Evolutionary conservation across 2,888 invertebrate species (phyloP), one percentile per base, ranked within the genome.

Genomic region (Acanthosoma haemorrhoidale): DNA sequence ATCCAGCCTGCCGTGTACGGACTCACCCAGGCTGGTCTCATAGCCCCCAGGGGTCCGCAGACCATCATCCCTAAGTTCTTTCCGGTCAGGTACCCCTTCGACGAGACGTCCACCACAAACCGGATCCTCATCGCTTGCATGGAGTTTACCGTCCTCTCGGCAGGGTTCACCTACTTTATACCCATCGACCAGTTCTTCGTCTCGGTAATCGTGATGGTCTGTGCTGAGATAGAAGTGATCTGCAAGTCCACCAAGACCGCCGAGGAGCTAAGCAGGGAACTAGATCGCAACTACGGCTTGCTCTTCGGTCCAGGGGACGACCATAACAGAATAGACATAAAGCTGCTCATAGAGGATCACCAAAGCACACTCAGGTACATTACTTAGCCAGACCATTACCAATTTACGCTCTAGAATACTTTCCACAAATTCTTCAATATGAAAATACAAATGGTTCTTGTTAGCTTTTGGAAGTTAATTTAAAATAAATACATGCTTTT

Each of bases 141-240:
- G 32, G 67, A 67, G 21, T 67, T 67, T 15, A 67, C 43, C 18
- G 67, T 67, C 3, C 31, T 67, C 11, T 43, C 67, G 13, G 67
- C 67, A 15, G 67, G 67, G 9, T 67, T 67, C n/a, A 67, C 43
- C 13, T 67, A 67, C 31, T 67, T 67, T 25, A 67, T 67, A 11
- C 67, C 67, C 6, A 67, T 67, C 11, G 67, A 67, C 13, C 67
- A 67, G 36, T 67, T 67, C n/a, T 51, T 67, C 34, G 67, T 67
- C 32, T 67, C 67, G 1, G 67, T 67, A 21, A 67, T 67, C n/a
- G 25, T 67, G 6, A 67, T 67, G 67, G 13, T 67, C 6, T 67
- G 67, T 31, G 31, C 34, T 16, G 51, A 67, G 34, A 67, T 67
- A 18, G 51, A 67, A 25, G 67, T 57, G 9, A 67, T 67, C 15